These are phyloP conservation scores for Ammodramus savannarum DNA, from an alignment of 2,113 vertebrate genomes.

Conservation along the genomic window DNA sequence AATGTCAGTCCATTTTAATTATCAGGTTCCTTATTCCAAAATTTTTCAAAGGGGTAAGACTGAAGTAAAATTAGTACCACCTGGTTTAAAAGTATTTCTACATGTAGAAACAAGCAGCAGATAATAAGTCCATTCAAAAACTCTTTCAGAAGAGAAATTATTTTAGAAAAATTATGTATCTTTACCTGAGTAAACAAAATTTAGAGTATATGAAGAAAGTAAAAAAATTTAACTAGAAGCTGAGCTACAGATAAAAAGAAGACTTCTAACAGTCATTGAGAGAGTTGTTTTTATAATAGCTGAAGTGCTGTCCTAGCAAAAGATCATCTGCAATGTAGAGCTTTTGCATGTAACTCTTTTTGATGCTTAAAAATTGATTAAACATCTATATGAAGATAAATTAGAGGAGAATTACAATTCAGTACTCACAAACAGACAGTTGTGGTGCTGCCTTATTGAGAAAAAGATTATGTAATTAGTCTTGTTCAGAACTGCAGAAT, in stretches of 20 bases:
- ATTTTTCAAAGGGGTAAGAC: neutral
- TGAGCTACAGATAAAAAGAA: neutral
- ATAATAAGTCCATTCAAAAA: neutral
- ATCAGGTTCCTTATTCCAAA: neutral
- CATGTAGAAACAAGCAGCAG: neutral
- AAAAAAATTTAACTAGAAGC: neutral
- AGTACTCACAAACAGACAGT: neutral
- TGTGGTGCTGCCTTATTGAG: neutral
- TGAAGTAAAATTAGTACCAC: neutral
- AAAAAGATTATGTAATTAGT: neutral
- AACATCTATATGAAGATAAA: neutral
- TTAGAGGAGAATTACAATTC: neutral
- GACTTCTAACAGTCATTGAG: neutral
- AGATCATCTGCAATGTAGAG: neutral
- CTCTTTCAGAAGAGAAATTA: neutral
- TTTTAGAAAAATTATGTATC: neutral
- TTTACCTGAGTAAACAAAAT: neutral
- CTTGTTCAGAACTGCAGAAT: neutral
- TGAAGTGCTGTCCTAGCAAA: neutral
- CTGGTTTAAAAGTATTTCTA: neutral
- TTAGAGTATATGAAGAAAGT: neutral
- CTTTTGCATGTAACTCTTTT: neutral
- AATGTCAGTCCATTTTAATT: neutral
- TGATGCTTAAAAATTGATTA: neutral
- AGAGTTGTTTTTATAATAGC: neutral